Percentiles rank a stretch among this genome's conserved stretches.
These are phyloP conservation scores for Drosophila subsilvestris DNA, from an alignment of 2,888 invertebrate species.

Conservation along the genomic window DNA sequence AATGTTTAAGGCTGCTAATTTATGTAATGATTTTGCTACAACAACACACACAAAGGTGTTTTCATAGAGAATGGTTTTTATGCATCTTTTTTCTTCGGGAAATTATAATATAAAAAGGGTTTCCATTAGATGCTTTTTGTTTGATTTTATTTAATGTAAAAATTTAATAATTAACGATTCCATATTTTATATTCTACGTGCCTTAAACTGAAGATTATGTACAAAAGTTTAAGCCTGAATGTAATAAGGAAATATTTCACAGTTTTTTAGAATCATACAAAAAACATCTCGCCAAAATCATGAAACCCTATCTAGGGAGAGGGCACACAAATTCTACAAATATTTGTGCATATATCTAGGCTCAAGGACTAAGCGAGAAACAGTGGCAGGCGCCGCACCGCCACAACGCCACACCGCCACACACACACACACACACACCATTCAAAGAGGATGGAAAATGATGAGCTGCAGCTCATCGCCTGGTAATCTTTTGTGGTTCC, in stretches of 20 bases:
- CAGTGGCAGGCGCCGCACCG: slow-evolving; percentile 1
- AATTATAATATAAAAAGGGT: no score
- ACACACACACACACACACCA: no score
- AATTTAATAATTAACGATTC: no score
- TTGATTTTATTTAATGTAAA: no score
- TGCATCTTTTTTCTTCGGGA: no score
- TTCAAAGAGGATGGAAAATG: slow-evolving; percentile 36
- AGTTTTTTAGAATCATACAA: no score
- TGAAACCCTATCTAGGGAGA: not conserved
- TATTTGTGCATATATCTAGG: slow-evolving; percentile 37
- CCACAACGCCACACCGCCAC: no score
- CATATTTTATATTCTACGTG: no score
- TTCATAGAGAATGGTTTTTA: not conserved
- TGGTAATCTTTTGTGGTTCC: slow-evolving; percentile 63
- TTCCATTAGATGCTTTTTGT: no score
- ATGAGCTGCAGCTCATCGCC: slow-evolving; percentile 62
- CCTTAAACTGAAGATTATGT: no score
- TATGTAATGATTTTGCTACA: not conserved
- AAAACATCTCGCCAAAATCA: not conserved
- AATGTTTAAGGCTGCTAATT: not conserved
- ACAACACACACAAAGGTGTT: no score
- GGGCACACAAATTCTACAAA: slow-evolving; percentile 21
- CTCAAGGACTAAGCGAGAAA: slow-evolving; percentile 38
- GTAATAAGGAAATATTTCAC: no score
- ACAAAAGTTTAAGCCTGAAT: not conserved